Evolutionary conservation across 1,140 invertebrate species (phyloP), one percentile per base, ranked within the genome.

Genomic region (Leptinotarsa defecta): DNA sequence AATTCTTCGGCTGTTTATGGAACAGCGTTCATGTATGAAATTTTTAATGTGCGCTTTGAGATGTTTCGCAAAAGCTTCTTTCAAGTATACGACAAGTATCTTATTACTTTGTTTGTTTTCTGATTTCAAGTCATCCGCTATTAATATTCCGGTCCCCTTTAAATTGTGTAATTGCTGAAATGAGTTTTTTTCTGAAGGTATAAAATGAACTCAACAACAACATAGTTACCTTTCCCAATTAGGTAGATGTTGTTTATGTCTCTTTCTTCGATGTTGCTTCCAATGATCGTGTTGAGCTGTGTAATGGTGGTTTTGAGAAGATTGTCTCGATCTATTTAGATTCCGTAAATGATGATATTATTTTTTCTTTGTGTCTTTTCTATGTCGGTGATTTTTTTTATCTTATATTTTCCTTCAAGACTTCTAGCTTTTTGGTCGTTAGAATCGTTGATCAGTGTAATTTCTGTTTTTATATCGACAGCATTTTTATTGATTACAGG

Each of bases 241-340:
- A 65, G 4, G 20, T 65, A 20, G 13, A 65, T 65, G 63, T 65
- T 65, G 20, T 65, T 65, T 65, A 65, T 20, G 24, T 65, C 63
- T 27, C 20, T 65, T 27, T 20, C 63, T 13, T 6, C 4, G 20
- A 65, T 17, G 13, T 65, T 65, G 24, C 63, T 15, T n/a, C 15
- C 63, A 65, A 13, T 0, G 4, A 24, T 17, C 2, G 15, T 22
- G 24, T 65, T 65, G 13, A 65, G 63, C 24, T 65, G 17, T 62
- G 17, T 11, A 17, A 62, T 17, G 61, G 61, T 62, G 11, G 20
- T 65, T 22, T 65, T 24, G 3, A 65, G 63, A 27, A 65, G 3
- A 65, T 65, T 65, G 15, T 20, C 63, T 4, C 63, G 20, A 11
- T 65, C 63, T 19, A 20, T 65, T 27, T 20, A 0, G 8, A 8